Conservation (phyloP, 2,113 vertebrate genomes). For the Pedionomus torquatus region DNA sequence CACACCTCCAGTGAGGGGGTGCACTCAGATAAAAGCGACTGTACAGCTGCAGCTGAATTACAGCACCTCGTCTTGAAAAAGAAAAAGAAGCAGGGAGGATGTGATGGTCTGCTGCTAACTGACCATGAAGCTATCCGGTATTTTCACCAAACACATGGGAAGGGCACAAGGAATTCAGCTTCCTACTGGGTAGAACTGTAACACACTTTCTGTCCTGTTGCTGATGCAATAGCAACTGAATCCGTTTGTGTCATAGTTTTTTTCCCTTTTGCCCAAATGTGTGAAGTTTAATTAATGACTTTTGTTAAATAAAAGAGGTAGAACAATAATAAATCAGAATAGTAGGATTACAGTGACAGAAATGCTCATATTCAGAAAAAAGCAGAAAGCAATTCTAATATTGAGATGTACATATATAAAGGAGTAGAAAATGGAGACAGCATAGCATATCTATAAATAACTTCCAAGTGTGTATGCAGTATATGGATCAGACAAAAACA, state of each 20-base stretch:
- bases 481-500: slow-evolving; percentile 2
- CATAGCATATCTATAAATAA: slow-evolving; percentile 26
- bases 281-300: background rate
- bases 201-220: background rate
- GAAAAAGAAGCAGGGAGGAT: background rate
- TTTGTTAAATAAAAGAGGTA: background rate
- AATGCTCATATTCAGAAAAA: background rate
- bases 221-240: background rate
- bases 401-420: background rate
- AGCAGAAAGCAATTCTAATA: background rate
- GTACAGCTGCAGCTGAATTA: background rate
- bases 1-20: background rate
- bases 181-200: background rate
- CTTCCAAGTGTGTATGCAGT: background rate
- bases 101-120: background rate
- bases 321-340: background rate
- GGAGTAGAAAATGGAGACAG: background rate
- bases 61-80: background rate
- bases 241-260: background rate
- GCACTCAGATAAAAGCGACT: background rate
- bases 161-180: background rate
- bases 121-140: background rate
- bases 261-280: background rate
- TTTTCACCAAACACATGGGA: background rate
- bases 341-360: background rate